Conservation (phyloP, 2,797 vertebrate genomes). For the Simalia tracyae region DNA sequence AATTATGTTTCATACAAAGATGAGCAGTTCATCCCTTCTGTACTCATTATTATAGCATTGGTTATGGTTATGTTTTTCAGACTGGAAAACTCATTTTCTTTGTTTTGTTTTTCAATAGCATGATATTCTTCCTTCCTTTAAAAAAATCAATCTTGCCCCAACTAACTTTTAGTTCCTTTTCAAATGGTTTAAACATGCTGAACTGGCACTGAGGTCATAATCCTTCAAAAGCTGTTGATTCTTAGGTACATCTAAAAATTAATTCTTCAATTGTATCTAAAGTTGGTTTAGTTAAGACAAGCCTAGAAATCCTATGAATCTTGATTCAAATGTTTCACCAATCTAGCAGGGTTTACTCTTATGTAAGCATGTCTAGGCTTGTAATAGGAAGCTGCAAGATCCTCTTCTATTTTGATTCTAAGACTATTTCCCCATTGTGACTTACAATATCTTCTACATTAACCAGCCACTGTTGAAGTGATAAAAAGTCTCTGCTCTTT, state of each 20-base stretch:
- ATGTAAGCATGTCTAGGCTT: neutral
- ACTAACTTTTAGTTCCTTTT: neutral
- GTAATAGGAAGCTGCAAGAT: neutral
- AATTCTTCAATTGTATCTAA: neutral
- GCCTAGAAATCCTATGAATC: no score
- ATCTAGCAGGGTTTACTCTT: neutral
- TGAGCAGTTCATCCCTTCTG: neutral
- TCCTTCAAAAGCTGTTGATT: neutral
- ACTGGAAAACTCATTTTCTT: neutral
- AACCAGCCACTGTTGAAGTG: neutral
- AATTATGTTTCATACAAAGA: neutral
- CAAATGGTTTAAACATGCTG: neutral
- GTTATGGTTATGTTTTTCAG: neutral
- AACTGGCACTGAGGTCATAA: neutral
- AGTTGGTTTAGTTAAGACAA: neutral
- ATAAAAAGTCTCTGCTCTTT: neutral
- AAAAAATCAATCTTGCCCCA: neutral
- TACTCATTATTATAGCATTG: neutral
- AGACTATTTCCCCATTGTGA: neutral
- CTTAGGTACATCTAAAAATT: neutral
- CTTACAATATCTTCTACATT: neutral
- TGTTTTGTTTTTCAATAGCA: neutral
- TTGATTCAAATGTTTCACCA: neutral
- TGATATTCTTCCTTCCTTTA: neutral
- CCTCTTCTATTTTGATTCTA: neutral